Base-by-base conservation (phyloP, 2,888 invertebrate genomes). In the Chydorus sphaericus region DNA sequence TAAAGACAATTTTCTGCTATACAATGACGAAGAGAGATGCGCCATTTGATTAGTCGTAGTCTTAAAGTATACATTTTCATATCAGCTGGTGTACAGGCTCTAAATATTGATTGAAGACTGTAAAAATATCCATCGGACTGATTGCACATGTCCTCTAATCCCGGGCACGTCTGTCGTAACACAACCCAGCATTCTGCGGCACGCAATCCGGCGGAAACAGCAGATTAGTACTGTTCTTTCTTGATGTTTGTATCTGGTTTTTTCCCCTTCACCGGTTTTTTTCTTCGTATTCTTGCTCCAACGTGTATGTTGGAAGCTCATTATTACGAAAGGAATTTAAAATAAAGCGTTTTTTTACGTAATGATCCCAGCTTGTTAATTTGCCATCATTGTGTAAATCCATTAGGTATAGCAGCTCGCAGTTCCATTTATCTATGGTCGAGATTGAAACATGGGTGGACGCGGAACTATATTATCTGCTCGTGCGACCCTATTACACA, bases 321-420 rank as follows among this genome's bases (percentile, higher is more conserved):
- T n/a, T n/a, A n/a, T n/a, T n/a, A n/a, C n/a, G 23, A n/a, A 16
- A 39, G 20, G n/a, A 39, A 14, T 39, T 39, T 10, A 14, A 10
- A 39, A 16, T 39, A 39, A 16, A 18, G 10, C 20, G 11, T 7
- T 26, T 23, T 44, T 44, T 44, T 23, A 44, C 44, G 28, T 44
- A 44, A 44, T 44, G 44, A 44, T 44, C n/a, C n/a, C 44, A n/a
- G 44, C 26, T 44, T 44, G 44, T 44, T 44, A 44, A 23, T 23
- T 28, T 44, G n/a, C n/a, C n/a, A 44, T 44, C 23, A 44, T 44
- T 44, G 44, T 28, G 28, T 28, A 44, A 44, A 26, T 28, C 44
- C 28, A 11, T 28, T 6, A 11, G 44, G 10, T 26, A 28, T 44
- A 23, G n/a, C n/a, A n/a, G n/a, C n/a, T n/a, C n/a, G n/a, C n/a